A percentile compares a stretch with the other conserved stretches of the same genome.
phyloP scores from a whole-genome alignment of 2,797 vertebrate genomes.

The Loris lydekkerianus region DNA sequence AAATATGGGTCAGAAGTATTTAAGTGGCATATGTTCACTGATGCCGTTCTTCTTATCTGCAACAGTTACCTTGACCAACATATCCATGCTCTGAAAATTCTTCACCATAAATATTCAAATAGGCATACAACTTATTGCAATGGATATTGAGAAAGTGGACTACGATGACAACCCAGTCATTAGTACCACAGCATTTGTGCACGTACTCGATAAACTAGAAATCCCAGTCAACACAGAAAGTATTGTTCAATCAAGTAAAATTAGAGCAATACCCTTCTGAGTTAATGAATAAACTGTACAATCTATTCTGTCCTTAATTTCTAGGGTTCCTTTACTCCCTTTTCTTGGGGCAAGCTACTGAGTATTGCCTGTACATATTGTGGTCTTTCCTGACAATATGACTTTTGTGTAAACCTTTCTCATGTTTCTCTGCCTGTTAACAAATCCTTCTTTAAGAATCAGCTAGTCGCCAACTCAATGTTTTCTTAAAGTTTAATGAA shows the following conservation, averaged over 20 bases:
- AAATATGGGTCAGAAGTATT: not conserved
- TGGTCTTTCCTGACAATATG: not conserved
- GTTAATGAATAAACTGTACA: not conserved
- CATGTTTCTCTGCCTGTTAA: not conserved
- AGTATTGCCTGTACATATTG: not conserved
- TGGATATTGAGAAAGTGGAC: not conserved
- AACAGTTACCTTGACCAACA: not conserved
- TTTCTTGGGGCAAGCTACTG: not conserved
- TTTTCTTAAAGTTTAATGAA: not conserved
- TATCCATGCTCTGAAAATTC: not conserved
- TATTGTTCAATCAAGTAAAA: not conserved
- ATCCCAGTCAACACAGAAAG: not conserved
- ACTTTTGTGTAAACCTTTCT: not conserved
- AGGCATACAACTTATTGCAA: not conserved
- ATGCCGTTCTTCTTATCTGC: not conserved
- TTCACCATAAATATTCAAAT: not conserved
- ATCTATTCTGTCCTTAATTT: not conserved
- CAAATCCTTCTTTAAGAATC: not conserved
- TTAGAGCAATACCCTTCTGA: not conserved
- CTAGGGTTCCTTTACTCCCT: not conserved
- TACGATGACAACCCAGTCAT: not conserved
- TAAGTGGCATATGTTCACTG: not conserved
- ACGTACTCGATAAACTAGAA: not conserved
- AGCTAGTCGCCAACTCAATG: not conserved
- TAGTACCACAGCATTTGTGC: no score